Evolutionary conservation across 2,888 invertebrate genomes (phyloP).

Genomic region (Alsophila aescularia): DNA sequence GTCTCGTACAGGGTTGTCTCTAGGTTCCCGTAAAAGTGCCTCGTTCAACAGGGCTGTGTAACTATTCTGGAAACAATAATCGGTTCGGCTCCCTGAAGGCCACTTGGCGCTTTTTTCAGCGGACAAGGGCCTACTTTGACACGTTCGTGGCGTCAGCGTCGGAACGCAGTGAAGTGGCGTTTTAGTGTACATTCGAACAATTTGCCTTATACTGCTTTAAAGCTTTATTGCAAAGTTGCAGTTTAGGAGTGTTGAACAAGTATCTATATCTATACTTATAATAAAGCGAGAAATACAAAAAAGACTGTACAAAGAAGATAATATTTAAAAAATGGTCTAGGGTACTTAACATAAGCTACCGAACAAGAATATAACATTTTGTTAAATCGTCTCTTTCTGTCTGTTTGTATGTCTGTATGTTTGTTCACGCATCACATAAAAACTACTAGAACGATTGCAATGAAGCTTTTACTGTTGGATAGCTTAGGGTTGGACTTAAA

Average conservation of each 20-base stretch:
- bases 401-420: too few relatives aligned
- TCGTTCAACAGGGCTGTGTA: conserved; percentile 11
- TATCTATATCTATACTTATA: too few relatives aligned
- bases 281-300: too few relatives aligned
- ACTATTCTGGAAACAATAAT: conserved; percentile 27
- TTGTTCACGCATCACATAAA: too few relatives aligned
- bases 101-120: conserved; percentile 19
- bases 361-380: too few relatives aligned
- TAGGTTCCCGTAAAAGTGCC: conserved; percentile 15
- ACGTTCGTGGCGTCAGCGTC: conserved; percentile 33
- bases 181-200: conserved; percentile 10
- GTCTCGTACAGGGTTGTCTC: conserved; percentile 18
- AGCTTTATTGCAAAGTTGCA: conserved; percentile 7
- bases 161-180: conserved; percentile 17
- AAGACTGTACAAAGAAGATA: too few relatives aligned
- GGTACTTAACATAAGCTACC: too few relatives aligned
- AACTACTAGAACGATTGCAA: too few relatives aligned
- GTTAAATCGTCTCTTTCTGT: too few relatives aligned
- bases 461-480: too few relatives aligned
- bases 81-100: conserved; percentile 26
- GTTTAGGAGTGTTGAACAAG: not conserved
- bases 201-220: conserved; percentile 5
- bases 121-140: conserved; percentile 33
- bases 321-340: too few relatives aligned
- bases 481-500: too few relatives aligned